Conservation (phyloP, 1,140 invertebrate genomes). For the Cardiocondyla obscurior region DNA sequence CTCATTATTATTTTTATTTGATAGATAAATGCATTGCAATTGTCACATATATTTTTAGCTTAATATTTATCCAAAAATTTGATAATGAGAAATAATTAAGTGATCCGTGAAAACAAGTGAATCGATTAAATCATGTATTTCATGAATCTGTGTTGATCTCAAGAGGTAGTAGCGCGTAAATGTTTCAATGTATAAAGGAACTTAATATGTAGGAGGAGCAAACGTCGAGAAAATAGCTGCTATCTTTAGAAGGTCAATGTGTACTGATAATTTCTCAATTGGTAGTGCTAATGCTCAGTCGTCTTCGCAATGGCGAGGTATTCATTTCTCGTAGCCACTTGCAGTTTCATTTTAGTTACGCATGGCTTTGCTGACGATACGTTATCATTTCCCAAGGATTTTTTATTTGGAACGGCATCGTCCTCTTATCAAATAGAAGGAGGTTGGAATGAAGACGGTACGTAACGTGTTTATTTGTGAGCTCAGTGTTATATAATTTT, state of each 20-base stretch:
- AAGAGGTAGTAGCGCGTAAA: background rate
- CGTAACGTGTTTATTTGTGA: background rate
- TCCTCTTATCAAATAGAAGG: slow-evolving; percentile 89
- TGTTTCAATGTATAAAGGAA: background rate
- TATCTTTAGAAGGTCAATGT: background rate
- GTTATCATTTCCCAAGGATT: slow-evolving; percentile 66
- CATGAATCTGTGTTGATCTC: background rate
- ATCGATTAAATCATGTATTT: background rate
- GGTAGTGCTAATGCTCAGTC: background rate
- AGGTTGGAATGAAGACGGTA: slow-evolving; percentile 88
- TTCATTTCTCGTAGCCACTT: background rate
- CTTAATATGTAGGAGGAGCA: background rate
- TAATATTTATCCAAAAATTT: background rate
- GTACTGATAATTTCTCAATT: background rate
- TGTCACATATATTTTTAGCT: background rate
- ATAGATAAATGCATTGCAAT: background rate
- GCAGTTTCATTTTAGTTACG: background rate
- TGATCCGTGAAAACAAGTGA: background rate
- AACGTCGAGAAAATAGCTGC: background rate
- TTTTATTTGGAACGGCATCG: slow-evolving; percentile 84
- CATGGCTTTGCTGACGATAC: background rate
- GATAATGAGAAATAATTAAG: background rate
- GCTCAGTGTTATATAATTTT: background rate
- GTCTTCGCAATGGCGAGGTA: background rate
- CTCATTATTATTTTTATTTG: too few relatives aligned